phyloP scores from a whole-genome alignment of 2,113 vertebrate species.

The Pomatostomus ruficeps region DNA sequence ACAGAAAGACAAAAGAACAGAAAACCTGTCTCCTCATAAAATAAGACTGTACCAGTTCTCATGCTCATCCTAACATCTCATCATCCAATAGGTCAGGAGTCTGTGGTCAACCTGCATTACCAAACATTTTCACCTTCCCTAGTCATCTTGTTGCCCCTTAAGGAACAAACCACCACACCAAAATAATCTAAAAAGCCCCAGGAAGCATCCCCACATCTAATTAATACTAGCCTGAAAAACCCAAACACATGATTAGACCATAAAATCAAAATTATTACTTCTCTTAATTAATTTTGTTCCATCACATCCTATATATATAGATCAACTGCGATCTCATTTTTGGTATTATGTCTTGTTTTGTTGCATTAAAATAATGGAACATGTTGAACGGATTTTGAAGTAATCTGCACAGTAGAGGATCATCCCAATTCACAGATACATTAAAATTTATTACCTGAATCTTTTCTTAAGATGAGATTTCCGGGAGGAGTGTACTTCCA shows the following conservation, averaged over 20 bases:
- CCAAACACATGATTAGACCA: not conserved
- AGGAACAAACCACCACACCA: not conserved
- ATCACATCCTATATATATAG: not conserved
- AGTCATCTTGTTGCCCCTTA: not conserved
- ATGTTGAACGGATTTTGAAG: not conserved
- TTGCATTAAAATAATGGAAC: not conserved
- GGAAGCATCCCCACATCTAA: not conserved
- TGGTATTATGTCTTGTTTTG: not conserved
- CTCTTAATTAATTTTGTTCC: not conserved
- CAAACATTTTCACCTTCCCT: not conserved
- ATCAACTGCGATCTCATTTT: not conserved
- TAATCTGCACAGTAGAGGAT: not conserved
- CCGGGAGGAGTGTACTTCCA: not conserved
- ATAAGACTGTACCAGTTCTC: not conserved
- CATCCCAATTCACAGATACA: not conserved
- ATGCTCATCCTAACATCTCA: not conserved
- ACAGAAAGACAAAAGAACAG: not conserved
- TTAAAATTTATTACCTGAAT: not conserved
- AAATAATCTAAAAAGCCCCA: not conserved
- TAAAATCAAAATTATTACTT: not conserved
- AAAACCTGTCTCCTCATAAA: not conserved
- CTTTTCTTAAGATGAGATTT: not conserved
- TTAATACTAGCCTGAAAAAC: not conserved
- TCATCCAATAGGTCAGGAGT: not conserved
- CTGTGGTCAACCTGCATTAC: not conserved